These are phyloP conservation scores for Saccostrea cuccullata DNA, from an alignment of 1,140 invertebrate genomes.

Conservation along the genomic window DNA sequence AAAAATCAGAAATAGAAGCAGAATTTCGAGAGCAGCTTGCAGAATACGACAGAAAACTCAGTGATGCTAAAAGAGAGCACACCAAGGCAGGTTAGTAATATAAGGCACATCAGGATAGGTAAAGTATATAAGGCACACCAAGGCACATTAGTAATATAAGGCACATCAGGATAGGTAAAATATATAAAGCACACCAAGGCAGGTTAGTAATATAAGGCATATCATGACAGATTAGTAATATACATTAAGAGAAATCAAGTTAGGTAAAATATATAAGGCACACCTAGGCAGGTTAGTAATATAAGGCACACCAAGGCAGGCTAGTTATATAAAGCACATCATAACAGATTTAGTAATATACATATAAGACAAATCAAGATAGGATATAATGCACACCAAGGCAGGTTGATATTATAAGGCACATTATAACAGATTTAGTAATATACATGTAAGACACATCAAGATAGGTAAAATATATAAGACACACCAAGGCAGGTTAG, in stretches of 20 bases:
- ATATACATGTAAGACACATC: too few relatives aligned
- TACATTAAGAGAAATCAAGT: too few relatives aligned
- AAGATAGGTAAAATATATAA: neutral
- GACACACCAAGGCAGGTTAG: constrained; percentile 73
- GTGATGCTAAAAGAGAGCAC: constrained; percentile 71
- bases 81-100: constrained; percentile 70
- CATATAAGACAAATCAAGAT: too few relatives aligned
- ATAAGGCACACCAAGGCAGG: constrained; percentile 73
- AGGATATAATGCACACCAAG: constrained; percentile 73
- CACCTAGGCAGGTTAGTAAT: constrained; percentile 28
- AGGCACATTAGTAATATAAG: too few relatives aligned
- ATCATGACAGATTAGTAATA: too few relatives aligned
- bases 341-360: too few relatives aligned
- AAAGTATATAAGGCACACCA: too few relatives aligned
- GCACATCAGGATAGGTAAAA: constrained; percentile 64
- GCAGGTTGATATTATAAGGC: constrained; percentile 62
- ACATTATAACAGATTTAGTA: too few relatives aligned
- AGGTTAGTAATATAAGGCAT: constrained; percentile 55
- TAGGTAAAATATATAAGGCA: too few relatives aligned
- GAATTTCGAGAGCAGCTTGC: constrained; percentile 65
- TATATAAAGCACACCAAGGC: constrained; percentile 73
- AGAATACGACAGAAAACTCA: constrained; percentile 68
- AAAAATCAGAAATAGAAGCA: constrained; percentile 56
- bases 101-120: too few relatives aligned
- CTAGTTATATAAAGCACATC: neutral